phyloP scores from a whole-genome alignment of 2,888 invertebrate species.

The Druceiella hillmani region DNA sequence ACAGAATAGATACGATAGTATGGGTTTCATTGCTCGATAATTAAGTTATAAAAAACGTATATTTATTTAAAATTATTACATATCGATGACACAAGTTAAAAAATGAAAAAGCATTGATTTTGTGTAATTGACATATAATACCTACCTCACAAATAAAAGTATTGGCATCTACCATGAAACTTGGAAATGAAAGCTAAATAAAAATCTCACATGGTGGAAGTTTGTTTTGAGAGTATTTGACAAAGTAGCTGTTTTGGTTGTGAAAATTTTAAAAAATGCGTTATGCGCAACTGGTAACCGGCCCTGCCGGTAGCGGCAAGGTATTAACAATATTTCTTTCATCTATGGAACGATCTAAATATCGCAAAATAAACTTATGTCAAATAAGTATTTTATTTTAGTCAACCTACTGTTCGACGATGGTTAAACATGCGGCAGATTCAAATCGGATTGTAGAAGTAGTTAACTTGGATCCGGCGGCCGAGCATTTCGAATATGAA shows the following conservation, averaged over 20 bases:
- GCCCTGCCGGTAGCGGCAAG: slow-evolving; percentile 97
- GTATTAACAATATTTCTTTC: slow-evolving; percentile 40
- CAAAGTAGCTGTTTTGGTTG: background rate
- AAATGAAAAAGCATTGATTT: too few relatives aligned
- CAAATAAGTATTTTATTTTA: slow-evolving; percentile 34
- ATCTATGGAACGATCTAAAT: slow-evolving; percentile 3
- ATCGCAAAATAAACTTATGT: background rate
- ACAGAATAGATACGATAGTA: too few relatives aligned
- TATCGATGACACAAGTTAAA: too few relatives aligned
- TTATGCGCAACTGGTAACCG: slow-evolving; percentile 93
- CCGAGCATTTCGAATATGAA: slow-evolving; percentile 91
- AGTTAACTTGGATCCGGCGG: slow-evolving; percentile 96
- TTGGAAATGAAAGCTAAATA: too few relatives aligned
- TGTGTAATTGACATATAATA: too few relatives aligned
- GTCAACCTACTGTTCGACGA: slow-evolving; percentile 91
- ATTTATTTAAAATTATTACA: too few relatives aligned
- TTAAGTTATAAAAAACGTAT: too few relatives aligned
- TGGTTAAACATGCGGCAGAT: slow-evolving; percentile 80
- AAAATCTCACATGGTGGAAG: too few relatives aligned
- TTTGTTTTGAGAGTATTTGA: too few relatives aligned
- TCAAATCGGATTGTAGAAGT: slow-evolving; percentile 73
- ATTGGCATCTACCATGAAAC: too few relatives aligned
- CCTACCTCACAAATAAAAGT: too few relatives aligned
- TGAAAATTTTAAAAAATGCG: slow-evolving; percentile 54
- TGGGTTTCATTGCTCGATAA: too few relatives aligned